Conservation (phyloP, 2,888 invertebrate genomes). For the Sminthurides aquaticus region DNA sequence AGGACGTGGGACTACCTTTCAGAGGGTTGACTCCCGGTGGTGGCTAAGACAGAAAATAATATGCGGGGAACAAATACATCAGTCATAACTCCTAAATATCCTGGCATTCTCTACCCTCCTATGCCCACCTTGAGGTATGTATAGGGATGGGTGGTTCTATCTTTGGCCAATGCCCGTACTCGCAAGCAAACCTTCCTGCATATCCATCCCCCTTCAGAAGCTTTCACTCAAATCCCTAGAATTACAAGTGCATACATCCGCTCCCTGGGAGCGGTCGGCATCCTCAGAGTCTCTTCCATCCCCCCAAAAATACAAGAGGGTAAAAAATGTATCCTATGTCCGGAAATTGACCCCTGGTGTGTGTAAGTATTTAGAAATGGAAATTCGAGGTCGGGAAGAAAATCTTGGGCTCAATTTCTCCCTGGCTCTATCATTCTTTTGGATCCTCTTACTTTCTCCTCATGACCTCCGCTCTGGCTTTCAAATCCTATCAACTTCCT, state of each 20-base stretch:
- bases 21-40: too few species aligned
- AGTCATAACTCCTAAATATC: neutral
- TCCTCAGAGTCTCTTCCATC: too few species aligned
- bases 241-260: too few species aligned
- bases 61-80: neutral
- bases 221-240: neutral
- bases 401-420: conserved; percentile 27
- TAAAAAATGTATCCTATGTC: conserved; percentile 34
- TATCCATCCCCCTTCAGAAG: too few species aligned
- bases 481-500: neutral
- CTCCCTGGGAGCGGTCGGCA: too few species aligned
- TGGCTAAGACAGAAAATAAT: neutral
- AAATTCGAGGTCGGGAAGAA: conserved; percentile 34
- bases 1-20: too few species aligned
- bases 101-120: neutral
- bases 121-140: too few species aligned
- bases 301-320: conserved; percentile 11
- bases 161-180: neutral
- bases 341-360: conserved; percentile 35
- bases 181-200: too few species aligned
- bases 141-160: too few species aligned
- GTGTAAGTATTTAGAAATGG: conserved; percentile 38
- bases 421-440: conserved; percentile 9
- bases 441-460: neutral
- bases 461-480: neutral